Evolutionary conservation across 2,888 invertebrate species (phyloP).

Genomic region (Drosophila quasianomalipes): DNA sequence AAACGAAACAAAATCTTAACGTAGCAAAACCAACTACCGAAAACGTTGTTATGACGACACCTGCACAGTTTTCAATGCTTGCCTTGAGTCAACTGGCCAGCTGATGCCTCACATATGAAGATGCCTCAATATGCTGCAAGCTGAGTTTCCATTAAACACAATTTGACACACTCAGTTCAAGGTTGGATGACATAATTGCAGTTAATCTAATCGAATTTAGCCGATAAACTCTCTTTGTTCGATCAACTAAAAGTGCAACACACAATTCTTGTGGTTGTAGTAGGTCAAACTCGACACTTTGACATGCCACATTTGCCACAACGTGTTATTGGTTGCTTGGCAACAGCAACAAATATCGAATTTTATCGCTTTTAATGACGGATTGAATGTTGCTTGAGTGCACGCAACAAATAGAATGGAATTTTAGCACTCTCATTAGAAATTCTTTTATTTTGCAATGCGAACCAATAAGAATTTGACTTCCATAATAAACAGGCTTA

Average conservation of each 20-base stretch:
- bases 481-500: constrained; percentile 25
- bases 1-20: constrained; percentile 33
- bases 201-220: neutral
- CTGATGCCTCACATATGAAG: constrained; percentile 7
- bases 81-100: neutral
- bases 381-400: constrained; percentile 39
- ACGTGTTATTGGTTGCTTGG: constrained; percentile 33
- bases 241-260: neutral
- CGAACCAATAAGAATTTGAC: constrained; percentile 15
- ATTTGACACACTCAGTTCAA: constrained; percentile 22
- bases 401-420: constrained; percentile 25
- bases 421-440: constrained; percentile 23
- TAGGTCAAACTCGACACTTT: constrained; percentile 5
- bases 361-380: neutral
- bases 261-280: neutral
- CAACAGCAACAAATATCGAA: constrained; percentile 22
- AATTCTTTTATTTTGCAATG: constrained; percentile 16
- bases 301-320: constrained; percentile 15
- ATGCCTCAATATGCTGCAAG: constrained; percentile 28
- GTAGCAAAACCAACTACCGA: constrained; percentile 6
- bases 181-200: neutral
- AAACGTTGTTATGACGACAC: constrained; percentile 25
- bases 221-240: neutral
- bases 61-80: constrained; percentile 1
- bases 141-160: constrained; percentile 23